Evolutionary conservation across 2,797 vertebrate species (phyloP), one percentile per base, ranked within the genome.

Genomic region (Acropternis orthonyx): DNA sequence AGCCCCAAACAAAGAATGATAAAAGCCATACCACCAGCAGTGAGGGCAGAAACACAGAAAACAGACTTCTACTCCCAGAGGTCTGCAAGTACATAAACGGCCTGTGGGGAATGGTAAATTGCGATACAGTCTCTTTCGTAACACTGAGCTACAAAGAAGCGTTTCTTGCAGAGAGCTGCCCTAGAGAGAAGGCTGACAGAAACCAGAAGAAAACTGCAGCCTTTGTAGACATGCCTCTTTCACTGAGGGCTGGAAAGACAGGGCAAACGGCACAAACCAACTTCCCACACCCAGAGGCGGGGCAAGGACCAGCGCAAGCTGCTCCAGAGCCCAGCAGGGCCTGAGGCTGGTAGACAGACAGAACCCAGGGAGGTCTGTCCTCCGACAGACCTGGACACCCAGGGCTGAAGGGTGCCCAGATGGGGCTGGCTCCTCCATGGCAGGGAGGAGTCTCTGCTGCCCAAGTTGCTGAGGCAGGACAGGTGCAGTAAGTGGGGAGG

Each of bases 391-490:
- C 7, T 46, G 7, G 14, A 11, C 27, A 27, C 2, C 2, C 7
- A 2, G n/a, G 24, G 23, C 14, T 0, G 1, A 5, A 2, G 13
- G n/a, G 49, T 6, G 19, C 46, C 8, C 2, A 1, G 15, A 6
- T 0, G 0, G 3, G 12, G n/a, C 39, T 59, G 1, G 1, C 23
- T 49, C 14, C 34, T 34, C 26, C 49, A 6, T 0, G 0, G 7
- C 39, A 32, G 10, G 0, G 14, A 62, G 14, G 36, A 7, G 48
- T 24, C 67, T 20, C 65, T 39, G 30, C 44, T 46, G 48, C 56
- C 56, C 23, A 7, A 27, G 12, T 2, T 21, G 49, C n/a, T 5
- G 10, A 48, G 48, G 44, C 28, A 76, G 59, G 32, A 48, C 46
- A 49, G 14, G 20, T 4, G 5, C 58, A 39, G 28, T 0, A 0